A percentile compares a stretch with the other conserved stretches of the same genome.
Evolutionary conservation across 1,140 invertebrate genomes (phyloP).

Genomic region (Patella vulgata): DNA sequence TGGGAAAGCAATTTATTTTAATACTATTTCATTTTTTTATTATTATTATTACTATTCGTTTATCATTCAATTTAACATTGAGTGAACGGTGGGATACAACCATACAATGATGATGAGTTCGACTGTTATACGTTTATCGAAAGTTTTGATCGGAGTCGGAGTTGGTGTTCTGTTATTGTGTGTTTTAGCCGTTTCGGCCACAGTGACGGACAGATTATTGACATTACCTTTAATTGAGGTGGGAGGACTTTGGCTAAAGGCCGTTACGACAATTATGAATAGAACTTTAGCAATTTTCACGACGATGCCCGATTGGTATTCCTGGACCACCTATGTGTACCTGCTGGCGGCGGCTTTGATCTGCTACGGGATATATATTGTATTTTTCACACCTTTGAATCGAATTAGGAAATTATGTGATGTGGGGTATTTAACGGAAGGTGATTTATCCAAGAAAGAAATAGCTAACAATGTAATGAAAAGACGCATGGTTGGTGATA

Average conservation of each 20-base stretch:
- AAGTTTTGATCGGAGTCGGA: too few relatives aligned
- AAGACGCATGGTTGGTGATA: constrained; percentile 68
- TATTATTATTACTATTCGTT: too few relatives aligned
- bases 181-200: constrained; percentile 27
- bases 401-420: constrained; percentile 62
- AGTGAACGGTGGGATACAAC: too few relatives aligned
- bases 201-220: constrained; percentile 39
- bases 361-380: constrained; percentile 32
- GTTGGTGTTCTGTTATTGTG: constrained; percentile 39
- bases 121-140: too few relatives aligned
- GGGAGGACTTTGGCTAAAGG: constrained; percentile 47
- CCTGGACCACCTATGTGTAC: constrained; percentile 34
- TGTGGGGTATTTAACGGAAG: constrained; percentile 66
- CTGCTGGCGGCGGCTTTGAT: constrained; percentile 9
- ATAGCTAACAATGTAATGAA: constrained; percentile 66
- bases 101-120: too few relatives aligned
- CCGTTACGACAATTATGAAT: constrained; percentile 20
- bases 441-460: constrained; percentile 56
- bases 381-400: constrained; percentile 54
- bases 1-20: too few relatives aligned
- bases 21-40: too few relatives aligned
- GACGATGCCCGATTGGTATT: constrained; percentile 29
- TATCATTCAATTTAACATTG: too few relatives aligned
- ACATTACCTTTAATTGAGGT: constrained; percentile 47
- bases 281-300: constrained; percentile 23